Percentiles rank a stretch among this genome's conserved stretches.
These are phyloP conservation scores for Phenganax marumi DNA, from an alignment of 92 coral and sea anemone species.

Conservation along the genomic window DNA sequence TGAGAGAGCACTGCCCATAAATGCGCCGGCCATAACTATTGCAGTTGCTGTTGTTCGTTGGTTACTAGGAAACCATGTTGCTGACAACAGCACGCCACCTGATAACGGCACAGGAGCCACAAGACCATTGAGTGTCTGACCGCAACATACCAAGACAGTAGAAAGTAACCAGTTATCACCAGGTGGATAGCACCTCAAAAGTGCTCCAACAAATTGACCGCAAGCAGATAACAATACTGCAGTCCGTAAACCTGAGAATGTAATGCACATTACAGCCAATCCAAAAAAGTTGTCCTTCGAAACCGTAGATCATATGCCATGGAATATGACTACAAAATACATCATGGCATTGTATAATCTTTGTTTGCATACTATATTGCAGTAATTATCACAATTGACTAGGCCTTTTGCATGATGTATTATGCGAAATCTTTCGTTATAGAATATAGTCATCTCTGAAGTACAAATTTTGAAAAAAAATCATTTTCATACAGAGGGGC, in stretches of 20 bases:
- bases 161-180: slow-evolving; percentile 59
- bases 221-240: slow-evolving; percentile 77
- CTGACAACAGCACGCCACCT: slow-evolving; percentile 84
- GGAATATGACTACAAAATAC: no score
- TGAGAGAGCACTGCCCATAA: slow-evolving; percentile 80
- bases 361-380: no score
- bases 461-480: no score
- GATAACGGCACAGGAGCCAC: slow-evolving; percentile 99
- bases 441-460: no score
- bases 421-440: no score
- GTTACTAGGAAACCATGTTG: slow-evolving; percentile 96
- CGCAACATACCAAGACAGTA: slow-evolving; percentile 57
- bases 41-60: slow-evolving; percentile 96
- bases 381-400: no score
- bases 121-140: slow-evolving; percentile 81
- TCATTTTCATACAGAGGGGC: no score
- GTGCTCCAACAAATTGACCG: slow-evolving; percentile 77
- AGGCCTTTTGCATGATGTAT: no score
- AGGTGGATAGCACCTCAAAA: slow-evolving; percentile 75
- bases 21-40: slow-evolving; percentile 74
- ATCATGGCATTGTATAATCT: no score
- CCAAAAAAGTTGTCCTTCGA: no score
- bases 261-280: no score
- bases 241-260: slow-evolving; percentile 66
- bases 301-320: no score